Evolutionary conservation across 2,888 invertebrate species (phyloP), one percentile per base, ranked within the genome.

Genomic region (Drosophila buzzatii): DNA sequence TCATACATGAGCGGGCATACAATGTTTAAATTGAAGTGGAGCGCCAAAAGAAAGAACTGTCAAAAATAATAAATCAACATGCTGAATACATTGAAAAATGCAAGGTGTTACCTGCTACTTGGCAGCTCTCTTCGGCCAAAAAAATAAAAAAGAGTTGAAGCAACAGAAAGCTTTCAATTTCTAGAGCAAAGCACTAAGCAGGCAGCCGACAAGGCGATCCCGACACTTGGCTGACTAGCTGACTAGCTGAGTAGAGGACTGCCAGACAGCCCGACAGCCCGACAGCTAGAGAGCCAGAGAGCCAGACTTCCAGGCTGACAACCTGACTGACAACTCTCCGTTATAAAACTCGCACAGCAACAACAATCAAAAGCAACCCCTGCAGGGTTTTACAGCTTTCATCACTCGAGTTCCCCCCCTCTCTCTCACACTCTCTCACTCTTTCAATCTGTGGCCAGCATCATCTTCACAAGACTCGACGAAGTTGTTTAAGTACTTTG

Each of bases 11-110:
- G 18, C 42, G 8, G 12, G 20, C 47, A 69, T 10, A 55, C 59
- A 60, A 23, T 56, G 23, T 51, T 42, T 35, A 61, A 59, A 59
- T 45, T 45, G 60, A 61, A 53, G 60, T 69, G 61, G 47, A 55
- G 55, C 42, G 33, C 35, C 37, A 23, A 45, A 66, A 67, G 62
- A 73, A 62, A 69, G 35, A n/a, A 68, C 77, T 86, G 86, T 81
- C 86, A 81, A 82, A 82, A 83, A 80, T 83, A 78, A 82, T 85
- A 82, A 82, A 82, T 82, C 81, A 83, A 75, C 81, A 77, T 67
- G 75, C n/a, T 31, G 63, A 39, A 73, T 75, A 81, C 77, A 73
- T 73, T 73, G 66, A 56, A 65, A 62, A 67, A 63, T 51, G 64
- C 69, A 68, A 66, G 73, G 67, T 73, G 73, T 59, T 73, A 33